Evolutionary conservation across 2,113 vertebrate species (phyloP).

Genomic region (Tenebrosternarchus preto): DNA sequence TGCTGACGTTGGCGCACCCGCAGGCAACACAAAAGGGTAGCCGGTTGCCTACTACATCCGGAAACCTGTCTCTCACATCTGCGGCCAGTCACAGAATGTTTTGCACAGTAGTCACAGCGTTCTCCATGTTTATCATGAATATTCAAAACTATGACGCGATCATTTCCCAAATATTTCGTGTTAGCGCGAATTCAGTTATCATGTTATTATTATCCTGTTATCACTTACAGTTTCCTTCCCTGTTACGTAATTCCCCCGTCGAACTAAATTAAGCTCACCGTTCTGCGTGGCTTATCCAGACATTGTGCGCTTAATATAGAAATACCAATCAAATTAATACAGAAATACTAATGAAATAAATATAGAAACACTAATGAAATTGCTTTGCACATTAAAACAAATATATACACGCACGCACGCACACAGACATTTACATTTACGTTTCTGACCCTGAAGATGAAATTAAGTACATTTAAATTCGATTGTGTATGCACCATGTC

Average conservation of each 20-base stretch:
- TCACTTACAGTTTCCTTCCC: conserved; percentile 46
- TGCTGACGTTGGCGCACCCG: no score
- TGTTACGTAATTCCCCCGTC: conserved; percentile 75
- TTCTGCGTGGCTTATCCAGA: conserved; percentile 57
- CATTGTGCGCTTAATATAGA: conserved; percentile 60
- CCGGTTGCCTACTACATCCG: no score
- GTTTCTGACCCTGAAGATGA: not conserved
- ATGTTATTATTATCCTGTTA: not conserved
- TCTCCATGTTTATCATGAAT: no score
- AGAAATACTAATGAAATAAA: conserved; percentile 57
- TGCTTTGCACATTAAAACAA: conserved; percentile 46
- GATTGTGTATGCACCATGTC: not conserved
- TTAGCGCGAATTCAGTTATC: not conserved
- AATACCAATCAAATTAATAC: conserved; percentile 55
- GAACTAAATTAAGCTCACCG: conserved; percentile 71
- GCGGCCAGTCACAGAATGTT: no score
- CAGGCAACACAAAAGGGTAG: no score
- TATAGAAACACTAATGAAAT: conserved; percentile 59
- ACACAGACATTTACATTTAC: no score
- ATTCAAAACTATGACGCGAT: no score
- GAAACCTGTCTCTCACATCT: no score
- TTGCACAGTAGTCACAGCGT: no score
- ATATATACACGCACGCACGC: no score
- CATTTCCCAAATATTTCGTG: not conserved
- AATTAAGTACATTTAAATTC: not conserved